Evolutionary conservation across 2,888 invertebrate species (phyloP).

Genomic region (Tetrapedia diversipes): DNA sequence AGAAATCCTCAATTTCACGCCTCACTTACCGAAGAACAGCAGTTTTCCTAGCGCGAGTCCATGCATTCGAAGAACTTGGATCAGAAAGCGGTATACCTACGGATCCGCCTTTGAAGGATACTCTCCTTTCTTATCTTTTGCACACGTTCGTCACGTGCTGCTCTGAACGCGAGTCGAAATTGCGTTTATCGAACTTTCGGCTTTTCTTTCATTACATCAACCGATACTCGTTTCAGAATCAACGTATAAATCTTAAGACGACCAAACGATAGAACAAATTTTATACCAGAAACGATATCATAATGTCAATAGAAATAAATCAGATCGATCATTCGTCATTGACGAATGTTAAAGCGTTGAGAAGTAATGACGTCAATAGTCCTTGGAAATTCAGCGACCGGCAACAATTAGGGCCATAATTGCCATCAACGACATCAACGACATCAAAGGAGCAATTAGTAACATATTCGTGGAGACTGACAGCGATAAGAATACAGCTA

Average conservation of each 20-base stretch:
- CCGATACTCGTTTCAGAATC: no score
- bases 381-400: slow-evolving; percentile 16
- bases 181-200: no score
- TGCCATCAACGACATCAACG: slow-evolving; percentile 36
- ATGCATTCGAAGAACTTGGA: slow-evolving; percentile 39
- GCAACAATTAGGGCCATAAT: slow-evolving; percentile 50
- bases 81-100: slow-evolving; percentile 23
- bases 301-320: no score
- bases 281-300: no score
- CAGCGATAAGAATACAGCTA: slow-evolving; percentile 16
- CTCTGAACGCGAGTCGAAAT: no score
- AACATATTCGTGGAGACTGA: not conserved
- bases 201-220: no score
- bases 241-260: no score
- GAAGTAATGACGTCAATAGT: not conserved
- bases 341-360: slow-evolving; percentile 7
- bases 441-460: slow-evolving; percentile 57
- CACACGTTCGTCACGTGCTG: not conserved
- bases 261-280: no score
- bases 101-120: not conserved
- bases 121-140: not conserved
- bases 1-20: slow-evolving; percentile 67
- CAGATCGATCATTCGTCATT: no score
- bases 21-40: slow-evolving; percentile 50
- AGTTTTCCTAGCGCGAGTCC: slow-evolving; percentile 44